These are phyloP conservation scores for Liasis olivaceus DNA, from an alignment of 2,797 vertebrate species.

Conservation along the genomic window DNA sequence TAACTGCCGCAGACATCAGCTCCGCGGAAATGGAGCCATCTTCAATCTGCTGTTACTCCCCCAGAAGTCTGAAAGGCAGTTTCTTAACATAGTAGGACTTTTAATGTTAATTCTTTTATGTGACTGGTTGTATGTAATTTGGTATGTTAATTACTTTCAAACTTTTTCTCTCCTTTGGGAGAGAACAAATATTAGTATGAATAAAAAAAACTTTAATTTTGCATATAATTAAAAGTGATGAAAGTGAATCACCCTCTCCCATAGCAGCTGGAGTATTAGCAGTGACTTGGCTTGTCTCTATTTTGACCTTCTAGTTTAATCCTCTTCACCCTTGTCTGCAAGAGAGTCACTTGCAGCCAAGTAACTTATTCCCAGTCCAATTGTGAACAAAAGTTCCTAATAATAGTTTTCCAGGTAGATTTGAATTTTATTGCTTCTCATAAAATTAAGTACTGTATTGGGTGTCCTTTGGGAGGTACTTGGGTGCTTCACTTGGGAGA, in stretches of 20 bases:
- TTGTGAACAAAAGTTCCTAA: background rate
- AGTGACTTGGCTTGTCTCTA: background rate
- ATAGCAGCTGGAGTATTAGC: background rate
- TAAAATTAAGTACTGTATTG: background rate
- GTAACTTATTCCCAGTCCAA: background rate
- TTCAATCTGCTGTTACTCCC: too few species aligned
- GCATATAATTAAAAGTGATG: background rate
- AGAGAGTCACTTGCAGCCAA: background rate
- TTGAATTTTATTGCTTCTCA: background rate
- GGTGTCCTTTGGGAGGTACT: background rate
- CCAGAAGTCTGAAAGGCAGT: background rate
- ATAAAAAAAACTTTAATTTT: background rate
- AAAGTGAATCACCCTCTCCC: background rate
- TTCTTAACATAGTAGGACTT: background rate
- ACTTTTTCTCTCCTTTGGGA: background rate
- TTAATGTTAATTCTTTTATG: background rate
- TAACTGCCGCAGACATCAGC: too few species aligned
- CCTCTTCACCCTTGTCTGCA: too few species aligned
- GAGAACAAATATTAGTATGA: background rate
- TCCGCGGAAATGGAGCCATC: too few species aligned
- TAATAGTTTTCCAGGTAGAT: background rate
- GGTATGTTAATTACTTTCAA: background rate
- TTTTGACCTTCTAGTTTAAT: background rate
- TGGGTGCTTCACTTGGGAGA: background rate
- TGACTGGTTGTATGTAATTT: background rate